Evolutionary conservation across 2,888 invertebrate species (phyloP).

Genomic region (Sphaerophoria rueppellii): DNA sequence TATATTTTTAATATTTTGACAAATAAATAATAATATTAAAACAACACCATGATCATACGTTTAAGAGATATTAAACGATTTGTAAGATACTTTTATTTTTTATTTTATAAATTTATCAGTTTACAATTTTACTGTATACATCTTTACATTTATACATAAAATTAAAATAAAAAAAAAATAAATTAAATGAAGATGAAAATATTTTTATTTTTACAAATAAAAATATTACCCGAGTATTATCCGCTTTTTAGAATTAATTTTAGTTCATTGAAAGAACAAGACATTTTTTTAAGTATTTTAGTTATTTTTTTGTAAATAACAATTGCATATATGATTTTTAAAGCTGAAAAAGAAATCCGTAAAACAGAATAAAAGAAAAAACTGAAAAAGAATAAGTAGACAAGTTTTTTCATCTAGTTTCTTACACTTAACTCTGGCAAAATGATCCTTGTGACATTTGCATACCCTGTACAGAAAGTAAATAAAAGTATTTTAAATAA

Average conservation of each 20-base stretch:
- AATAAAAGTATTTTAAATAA: constrained; percentile 33
- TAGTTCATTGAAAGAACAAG: not conserved
- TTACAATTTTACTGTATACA: constrained; percentile 55
- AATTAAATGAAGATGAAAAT: constrained; percentile 12
- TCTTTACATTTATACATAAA: constrained; percentile 59
- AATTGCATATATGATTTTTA: not conserved
- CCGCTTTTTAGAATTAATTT: not conserved
- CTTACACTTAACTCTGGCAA: constrained; percentile 66
- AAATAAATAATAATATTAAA: constrained; percentile 13
- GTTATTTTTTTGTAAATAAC: constrained; percentile 25
- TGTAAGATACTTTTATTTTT: constrained; percentile 58
- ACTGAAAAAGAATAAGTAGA: constrained; percentile 38
- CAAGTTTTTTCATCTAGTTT: constrained; percentile 59
- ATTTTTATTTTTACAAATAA: constrained; percentile 53
- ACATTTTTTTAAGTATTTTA: not conserved
- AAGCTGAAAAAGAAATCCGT: not conserved
- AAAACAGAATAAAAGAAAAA: constrained; percentile 40
- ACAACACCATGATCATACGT: constrained; percentile 28
- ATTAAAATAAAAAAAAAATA: constrained; percentile 19
- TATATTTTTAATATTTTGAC: constrained; percentile 70
- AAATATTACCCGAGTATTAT: constrained; percentile 17
- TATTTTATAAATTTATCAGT: constrained; percentile 51
- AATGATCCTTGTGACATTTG: constrained; percentile 35
- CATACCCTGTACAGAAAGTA: constrained; percentile 61
- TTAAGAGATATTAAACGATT: constrained; percentile 34